Base-by-base conservation (phyloP, 2,797 vertebrate species). In the Malacoraja senta region DNA sequence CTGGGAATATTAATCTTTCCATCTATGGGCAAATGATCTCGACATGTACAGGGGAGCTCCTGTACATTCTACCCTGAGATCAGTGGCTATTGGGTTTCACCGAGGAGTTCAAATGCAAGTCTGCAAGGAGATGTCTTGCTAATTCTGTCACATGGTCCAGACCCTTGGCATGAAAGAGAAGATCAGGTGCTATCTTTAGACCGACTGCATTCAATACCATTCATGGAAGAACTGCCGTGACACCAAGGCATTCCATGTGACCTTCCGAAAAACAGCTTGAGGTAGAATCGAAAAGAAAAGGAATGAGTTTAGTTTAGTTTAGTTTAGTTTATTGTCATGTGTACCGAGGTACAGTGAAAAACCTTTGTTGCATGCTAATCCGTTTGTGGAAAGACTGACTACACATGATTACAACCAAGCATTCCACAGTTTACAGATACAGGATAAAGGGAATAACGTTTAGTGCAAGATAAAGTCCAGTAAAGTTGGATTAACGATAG, bases 21-120 rank as follows among this genome's bases (percentile, higher is more conserved):
- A 94, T 96, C 84, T 96, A 95, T 94, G 95, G 95, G 93, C 93
- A 94, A 77, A 29, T 53, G 58, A 9, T 76, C 68, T 86, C 72
- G 24, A 72, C 90, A 93, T 76, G 71, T 53, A 53, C 44, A 80
- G 63, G 84, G 63, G 61, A 88, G 35, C 90, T 92, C 38, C 90
- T 92, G 71, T 92, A 29, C 44, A 71, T 74, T 71, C 94, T 94
- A 94, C 91, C 93, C 83, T 80, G 93, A 92, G 32, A 83, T 88
- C 93, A 58, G 93, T n/a, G 78, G 94, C 90, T 96, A 96, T 97
- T 94, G 94, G 81, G 95, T 97, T 97, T 96, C 97, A 94, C 93
- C 93, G 90, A 95, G 94, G 93, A 94, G 94, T 94, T 95, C 93
- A 94, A 93, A 94, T 94, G 94, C 93, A 78, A 53, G 80, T 94